Percentiles rank a stretch among this genome's conserved stretches.
phyloP scores from a whole-genome alignment of 1,140 invertebrate genomes.

The Drosophila oshimai region DNA sequence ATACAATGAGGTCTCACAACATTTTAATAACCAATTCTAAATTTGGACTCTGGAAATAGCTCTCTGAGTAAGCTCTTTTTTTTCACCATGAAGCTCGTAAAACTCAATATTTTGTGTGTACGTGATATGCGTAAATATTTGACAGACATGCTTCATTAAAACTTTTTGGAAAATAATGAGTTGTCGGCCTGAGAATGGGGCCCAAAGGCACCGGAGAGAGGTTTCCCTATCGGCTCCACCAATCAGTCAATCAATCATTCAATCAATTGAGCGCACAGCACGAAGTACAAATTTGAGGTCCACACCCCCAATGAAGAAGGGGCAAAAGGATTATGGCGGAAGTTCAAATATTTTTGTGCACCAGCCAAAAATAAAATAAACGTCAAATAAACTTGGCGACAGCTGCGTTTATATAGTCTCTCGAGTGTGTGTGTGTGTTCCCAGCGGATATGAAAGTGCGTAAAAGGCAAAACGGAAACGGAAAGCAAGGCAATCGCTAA shows the following conservation, averaged over 20 bases:
- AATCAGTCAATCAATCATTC: constrained; percentile 66
- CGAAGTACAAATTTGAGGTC: constrained; percentile 23
- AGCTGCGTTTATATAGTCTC: constrained; percentile 11
- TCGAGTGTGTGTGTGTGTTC: background rate
- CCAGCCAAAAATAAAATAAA: constrained; percentile 63
- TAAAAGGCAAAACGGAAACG: constrained; percentile 40
- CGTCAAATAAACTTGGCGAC: constrained; percentile 65
- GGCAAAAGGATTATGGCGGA: constrained; percentile 59
- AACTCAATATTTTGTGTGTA: constrained; percentile 6
- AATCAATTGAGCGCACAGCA: constrained; percentile 52
- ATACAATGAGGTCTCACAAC: background rate
- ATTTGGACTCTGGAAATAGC: background rate
- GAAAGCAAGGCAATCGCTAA: constrained; percentile 44
- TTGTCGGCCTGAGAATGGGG: no score
- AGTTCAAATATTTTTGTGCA: constrained; percentile 54
- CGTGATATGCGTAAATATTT: constrained; percentile 46
- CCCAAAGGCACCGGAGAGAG: background rate
- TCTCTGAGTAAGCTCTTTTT: background rate
- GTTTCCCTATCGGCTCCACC: constrained; percentile 22
- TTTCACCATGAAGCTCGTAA: no score
- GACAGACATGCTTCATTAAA: constrained; percentile 40
- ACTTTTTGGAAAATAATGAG: constrained; percentile 3
- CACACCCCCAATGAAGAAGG: background rate
- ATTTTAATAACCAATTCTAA: no score
- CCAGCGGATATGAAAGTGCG: constrained; percentile 57